phyloP scores from a whole-genome alignment of 2,888 invertebrate genomes.

The Aspidiotus destructor region DNA sequence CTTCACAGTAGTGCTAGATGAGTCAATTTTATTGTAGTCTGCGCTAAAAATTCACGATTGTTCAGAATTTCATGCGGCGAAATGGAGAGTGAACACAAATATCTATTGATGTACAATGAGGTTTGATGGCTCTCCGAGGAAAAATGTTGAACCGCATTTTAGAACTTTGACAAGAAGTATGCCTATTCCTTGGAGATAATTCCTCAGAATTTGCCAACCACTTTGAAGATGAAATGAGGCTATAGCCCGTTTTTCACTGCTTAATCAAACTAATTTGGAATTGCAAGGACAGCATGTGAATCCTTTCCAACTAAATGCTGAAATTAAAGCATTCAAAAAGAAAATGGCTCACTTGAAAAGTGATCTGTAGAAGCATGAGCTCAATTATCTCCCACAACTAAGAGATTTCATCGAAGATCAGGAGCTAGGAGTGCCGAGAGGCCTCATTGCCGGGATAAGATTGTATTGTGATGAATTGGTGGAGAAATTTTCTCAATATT shows the following conservation, averaged over 20 bases:
- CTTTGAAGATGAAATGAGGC: neutral
- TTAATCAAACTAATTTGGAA: neutral
- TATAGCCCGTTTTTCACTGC: neutral
- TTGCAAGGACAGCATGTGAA: neutral
- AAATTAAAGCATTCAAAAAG: neutral
- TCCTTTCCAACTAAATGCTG: neutral
- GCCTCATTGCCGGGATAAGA: neutral
- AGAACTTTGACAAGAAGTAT: no score
- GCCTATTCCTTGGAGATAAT: no score
- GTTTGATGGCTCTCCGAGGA: no score
- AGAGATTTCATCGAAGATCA: neutral
- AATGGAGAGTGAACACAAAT: no score
- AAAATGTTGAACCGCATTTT: no score
- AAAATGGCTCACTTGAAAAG: neutral
- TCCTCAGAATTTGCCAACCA: neutral
- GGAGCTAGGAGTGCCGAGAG: neutral
- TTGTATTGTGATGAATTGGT: neutral
- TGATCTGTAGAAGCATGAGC: neutral
- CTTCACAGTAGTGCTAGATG: no score
- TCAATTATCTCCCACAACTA: neutral
- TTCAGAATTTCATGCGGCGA: no score
- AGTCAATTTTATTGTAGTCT: no score
- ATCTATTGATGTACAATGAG: no score
- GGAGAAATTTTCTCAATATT: no score
- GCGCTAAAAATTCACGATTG: no score